Percentiles rank a stretch among this genome's conserved stretches.
These are phyloP conservation scores for Enteromius fasciolatus DNA, from an alignment of 2,797 vertebrate genomes.

Conservation along the genomic window DNA sequence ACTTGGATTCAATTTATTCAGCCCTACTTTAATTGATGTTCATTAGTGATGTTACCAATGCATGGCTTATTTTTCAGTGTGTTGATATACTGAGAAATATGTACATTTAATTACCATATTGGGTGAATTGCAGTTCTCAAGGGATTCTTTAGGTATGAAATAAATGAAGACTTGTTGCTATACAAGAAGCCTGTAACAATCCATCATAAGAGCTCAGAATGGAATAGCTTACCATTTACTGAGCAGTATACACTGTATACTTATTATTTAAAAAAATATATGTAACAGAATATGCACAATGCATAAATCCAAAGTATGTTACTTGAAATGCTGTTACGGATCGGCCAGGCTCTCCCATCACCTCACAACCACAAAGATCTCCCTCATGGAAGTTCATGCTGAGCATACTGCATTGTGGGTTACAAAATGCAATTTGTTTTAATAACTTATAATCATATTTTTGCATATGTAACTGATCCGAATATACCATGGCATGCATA, in stretches of 20 bases:
- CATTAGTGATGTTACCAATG: background rate
- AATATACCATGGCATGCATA: background rate
- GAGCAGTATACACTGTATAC: too few species aligned
- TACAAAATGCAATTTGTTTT: background rate
- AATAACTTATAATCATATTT: background rate
- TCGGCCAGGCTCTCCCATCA: too few species aligned
- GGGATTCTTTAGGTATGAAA: conserved; percentile 6
- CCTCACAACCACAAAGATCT: too few species aligned
- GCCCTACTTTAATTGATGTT: conserved; percentile 10
- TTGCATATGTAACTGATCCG: background rate
- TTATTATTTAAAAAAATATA: background rate
- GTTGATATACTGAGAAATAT: conserved; percentile 7
- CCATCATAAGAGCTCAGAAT: background rate
- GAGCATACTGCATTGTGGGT: background rate
- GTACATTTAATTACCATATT: conserved; percentile 7
- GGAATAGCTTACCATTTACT: background rate
- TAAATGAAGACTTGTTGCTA: background rate
- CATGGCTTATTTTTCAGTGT: background rate
- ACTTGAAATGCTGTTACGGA: too few species aligned
- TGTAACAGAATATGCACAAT: background rate
- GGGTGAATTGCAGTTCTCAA: background rate
- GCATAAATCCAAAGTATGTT: too few species aligned
- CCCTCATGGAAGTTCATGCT: too few species aligned
- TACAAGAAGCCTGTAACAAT: background rate
- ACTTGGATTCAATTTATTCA: conserved; percentile 13